Percentiles rank a stretch among this genome's conserved stretches.
Evolutionary conservation across 2,113 vertebrate species (phyloP).

Genomic region (Felis catus): F.catus_Fca126_mat1.0 CM031412.1:207337001-207337500

Average conservation of each 20-base stretch:
- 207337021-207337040: background rate
- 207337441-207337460: background rate
- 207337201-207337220: background rate
- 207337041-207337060: background rate
- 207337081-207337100: background rate
- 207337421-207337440: background rate
- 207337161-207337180: background rate
- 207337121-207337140: background rate
- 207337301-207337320: background rate
- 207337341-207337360: background rate
- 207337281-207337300: background rate
- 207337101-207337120: background rate
- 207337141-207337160: constrained; percentile 15
- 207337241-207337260: background rate
- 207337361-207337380: background rate
- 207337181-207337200: background rate
- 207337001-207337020: background rate
- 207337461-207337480: background rate
- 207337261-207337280: background rate
- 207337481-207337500: background rate
- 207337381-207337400: background rate
- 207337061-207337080: constrained; percentile 7
- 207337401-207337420: fast-evolving
- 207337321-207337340: background rate
- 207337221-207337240: background rate